phyloP scores from a whole-genome alignment of 2,113 vertebrate species.

The Melanerpes aurifrons region DNA sequence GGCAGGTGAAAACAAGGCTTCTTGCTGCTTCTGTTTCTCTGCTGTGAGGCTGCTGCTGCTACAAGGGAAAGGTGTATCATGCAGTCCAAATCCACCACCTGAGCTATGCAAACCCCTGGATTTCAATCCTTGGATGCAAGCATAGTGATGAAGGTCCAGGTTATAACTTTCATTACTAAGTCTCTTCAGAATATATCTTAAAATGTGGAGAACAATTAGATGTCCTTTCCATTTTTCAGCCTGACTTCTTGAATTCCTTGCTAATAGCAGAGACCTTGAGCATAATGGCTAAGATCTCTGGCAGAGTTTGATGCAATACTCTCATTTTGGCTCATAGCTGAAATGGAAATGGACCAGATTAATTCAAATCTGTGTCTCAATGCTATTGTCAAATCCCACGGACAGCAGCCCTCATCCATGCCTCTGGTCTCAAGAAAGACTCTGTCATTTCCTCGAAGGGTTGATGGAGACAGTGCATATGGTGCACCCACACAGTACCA shows the following conservation, averaged over 20 bases:
- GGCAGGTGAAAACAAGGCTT: not conserved
- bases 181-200: not conserved
- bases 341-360: not conserved
- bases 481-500: not conserved
- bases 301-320: not conserved
- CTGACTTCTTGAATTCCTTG: not conserved
- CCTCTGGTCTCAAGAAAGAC: not conserved
- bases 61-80: not conserved
- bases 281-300: not conserved
- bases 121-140: not conserved
- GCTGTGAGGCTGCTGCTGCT: not conserved
- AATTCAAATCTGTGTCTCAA: not conserved
- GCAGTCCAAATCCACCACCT: not conserved
- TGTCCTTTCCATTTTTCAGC: not conserved
- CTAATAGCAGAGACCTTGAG: not conserved
- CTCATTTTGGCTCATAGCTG: not conserved
- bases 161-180: not conserved
- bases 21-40: not conserved
- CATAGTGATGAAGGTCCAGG: not conserved
- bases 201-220: not conserved
- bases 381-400: not conserved
- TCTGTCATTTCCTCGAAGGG: slow-evolving; percentile 18
- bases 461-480: not conserved
- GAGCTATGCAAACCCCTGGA: not conserved
- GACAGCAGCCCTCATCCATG: not conserved